These are phyloP conservation scores for Phaonia tiefii DNA, from an alignment of 2,888 invertebrate species.

Conservation along the genomic window DNA sequence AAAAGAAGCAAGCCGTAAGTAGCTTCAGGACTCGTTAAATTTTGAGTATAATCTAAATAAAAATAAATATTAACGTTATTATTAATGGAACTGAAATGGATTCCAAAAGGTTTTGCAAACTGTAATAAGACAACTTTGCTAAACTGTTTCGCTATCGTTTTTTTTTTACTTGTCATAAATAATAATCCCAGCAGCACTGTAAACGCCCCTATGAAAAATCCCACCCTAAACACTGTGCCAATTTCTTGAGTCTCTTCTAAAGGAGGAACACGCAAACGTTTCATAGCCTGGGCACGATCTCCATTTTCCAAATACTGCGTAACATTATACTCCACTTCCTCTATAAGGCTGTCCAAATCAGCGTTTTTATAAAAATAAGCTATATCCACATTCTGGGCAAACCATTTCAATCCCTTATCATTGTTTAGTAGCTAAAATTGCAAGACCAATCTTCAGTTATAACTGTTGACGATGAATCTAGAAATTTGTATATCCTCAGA, in stretches of 20 bases:
- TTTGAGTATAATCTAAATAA: constrained; percentile 14
- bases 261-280: constrained; percentile 96
- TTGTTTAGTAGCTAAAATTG: constrained; percentile 91
- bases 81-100: too few species aligned
- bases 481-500: too few species aligned
- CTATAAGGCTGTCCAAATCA: constrained; percentile 88
- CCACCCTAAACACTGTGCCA: constrained; percentile 96
- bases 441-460: too few species aligned
- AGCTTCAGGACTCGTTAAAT: background rate
- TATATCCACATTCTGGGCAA: constrained; percentile 92
- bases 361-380: constrained; percentile 94
- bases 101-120: too few species aligned
- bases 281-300: constrained; percentile 97
- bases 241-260: constrained; percentile 95
- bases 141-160: too few species aligned
- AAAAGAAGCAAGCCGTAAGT: constrained; percentile 87
- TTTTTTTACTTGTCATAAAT: constrained; percentile 86
- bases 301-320: constrained; percentile 93
- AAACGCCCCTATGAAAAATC: constrained; percentile 95
- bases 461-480: too few species aligned
- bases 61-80: too few species aligned
- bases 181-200: constrained; percentile 91
- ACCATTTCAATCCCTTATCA: constrained; percentile 93
- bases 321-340: constrained; percentile 93
- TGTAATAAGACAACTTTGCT: too few species aligned